A percentile compares a stretch with the other conserved stretches of the same genome.
Conservation (phyloP, 2,888 invertebrate genomes). For the Dascillus cervinus region DNA sequence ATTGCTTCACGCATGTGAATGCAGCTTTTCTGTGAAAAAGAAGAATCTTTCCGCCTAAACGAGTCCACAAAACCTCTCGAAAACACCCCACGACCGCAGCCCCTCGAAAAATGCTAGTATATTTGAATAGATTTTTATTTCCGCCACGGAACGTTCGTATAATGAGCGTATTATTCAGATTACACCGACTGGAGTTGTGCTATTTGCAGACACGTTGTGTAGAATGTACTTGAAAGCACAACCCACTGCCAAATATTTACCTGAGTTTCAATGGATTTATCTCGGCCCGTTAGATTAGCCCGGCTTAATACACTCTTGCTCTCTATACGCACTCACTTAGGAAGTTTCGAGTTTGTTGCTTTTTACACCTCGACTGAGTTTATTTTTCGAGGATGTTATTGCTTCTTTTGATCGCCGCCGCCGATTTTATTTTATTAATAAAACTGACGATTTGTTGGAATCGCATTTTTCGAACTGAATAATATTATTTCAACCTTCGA, state of each 20-base stretch:
- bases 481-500: too few relatives aligned
- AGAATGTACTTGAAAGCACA: slow-evolving; percentile 15
- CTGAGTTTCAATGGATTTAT: slow-evolving; percentile 17
- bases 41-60: slow-evolving; percentile 15
- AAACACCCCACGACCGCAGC: slow-evolving; percentile 17
- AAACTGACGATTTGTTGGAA: too few relatives aligned
- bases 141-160: slow-evolving; percentile 38
- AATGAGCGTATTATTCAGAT: slow-evolving; percentile 36
- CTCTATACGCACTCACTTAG: slow-evolving; percentile 10
- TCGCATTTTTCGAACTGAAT: too few relatives aligned
- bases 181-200: slow-evolving; percentile 20
- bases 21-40: too few relatives aligned
- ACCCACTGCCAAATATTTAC: slow-evolving; percentile 21
- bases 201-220: slow-evolving; percentile 10
- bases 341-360: slow-evolving; percentile 12
- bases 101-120: slow-evolving; percentile 18
- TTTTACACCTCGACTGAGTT: slow-evolving; percentile 12
- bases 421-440: too few relatives aligned
- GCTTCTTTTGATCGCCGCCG: too few relatives aligned
- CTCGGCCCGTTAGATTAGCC: slow-evolving; percentile 21
- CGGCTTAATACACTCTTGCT: slow-evolving; percentile 23
- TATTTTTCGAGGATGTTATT: slow-evolving; percentile 8
- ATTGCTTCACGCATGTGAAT: too few relatives aligned
- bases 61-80: slow-evolving; percentile 20
- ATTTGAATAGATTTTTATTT: slow-evolving; percentile 37